Percentiles rank a stretch among this genome's conserved stretches.
Evolutionary conservation across 2,113 vertebrate genomes (phyloP).

Genomic region (Lanius ludovicianus): DNA sequence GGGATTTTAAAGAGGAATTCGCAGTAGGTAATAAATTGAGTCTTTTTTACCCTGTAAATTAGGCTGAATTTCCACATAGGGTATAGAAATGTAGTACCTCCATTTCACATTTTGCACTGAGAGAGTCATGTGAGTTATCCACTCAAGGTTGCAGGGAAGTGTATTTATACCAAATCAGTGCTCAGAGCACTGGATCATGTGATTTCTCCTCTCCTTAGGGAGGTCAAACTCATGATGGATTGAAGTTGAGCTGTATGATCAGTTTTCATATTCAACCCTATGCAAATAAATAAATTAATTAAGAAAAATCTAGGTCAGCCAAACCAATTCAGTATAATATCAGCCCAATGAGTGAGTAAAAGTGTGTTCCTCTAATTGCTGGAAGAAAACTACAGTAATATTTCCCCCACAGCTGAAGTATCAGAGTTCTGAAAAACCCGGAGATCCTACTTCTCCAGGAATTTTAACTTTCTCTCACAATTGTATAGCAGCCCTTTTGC

Average conservation of each 20-base stretch:
- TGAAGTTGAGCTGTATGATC: not conserved
- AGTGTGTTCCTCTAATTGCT: not conserved
- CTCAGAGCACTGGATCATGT: not conserved
- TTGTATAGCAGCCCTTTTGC: rapidly evolving
- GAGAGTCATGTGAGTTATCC: not conserved
- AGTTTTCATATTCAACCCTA: not conserved
- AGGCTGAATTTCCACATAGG: not conserved
- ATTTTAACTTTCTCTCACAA: not conserved
- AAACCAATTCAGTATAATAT: not conserved
- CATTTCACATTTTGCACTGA: not conserved
- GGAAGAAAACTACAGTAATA: not conserved
- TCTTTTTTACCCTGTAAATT: not conserved
- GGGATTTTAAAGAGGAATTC: not conserved
- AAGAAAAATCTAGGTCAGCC: not conserved
- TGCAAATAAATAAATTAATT: not conserved
- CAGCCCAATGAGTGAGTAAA: not conserved
- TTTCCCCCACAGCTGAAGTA: not conserved
- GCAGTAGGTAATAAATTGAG: not conserved
- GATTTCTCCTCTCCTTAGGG: not conserved
- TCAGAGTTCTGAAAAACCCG: not conserved
- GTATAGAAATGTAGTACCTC: not conserved
- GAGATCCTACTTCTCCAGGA: not conserved
- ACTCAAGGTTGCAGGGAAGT: not conserved
- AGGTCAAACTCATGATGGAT: not conserved
- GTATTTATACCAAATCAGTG: not conserved